These are phyloP conservation scores for Ischnura elegans DNA, from an alignment of 2,888 invertebrate genomes.

Conservation along the genomic window DNA sequence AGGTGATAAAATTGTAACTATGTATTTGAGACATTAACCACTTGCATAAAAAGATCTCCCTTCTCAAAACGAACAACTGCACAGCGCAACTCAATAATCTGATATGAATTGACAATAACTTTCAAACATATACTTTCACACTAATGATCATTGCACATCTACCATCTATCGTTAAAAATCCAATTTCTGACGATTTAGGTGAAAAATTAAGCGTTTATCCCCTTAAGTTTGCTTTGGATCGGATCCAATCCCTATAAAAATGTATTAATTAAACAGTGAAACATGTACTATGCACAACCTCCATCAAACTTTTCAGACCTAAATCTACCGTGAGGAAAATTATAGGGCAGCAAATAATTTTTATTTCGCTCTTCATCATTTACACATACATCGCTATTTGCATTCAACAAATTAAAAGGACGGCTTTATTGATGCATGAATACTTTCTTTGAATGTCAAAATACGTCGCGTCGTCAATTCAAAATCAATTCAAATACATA, in stretches of 20 bases:
- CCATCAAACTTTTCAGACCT: neutral
- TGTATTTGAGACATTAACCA: neutral
- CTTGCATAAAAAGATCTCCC: neutral
- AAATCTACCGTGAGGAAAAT: neutral
- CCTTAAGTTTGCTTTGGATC: neutral
- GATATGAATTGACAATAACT: too few relatives aligned
- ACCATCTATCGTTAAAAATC: neutral
- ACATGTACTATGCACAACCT: neutral
- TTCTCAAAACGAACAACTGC: too few relatives aligned
- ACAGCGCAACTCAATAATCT: too few relatives aligned
- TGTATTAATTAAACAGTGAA: neutral
- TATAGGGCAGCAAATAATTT: neutral
- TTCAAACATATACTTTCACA: neutral
- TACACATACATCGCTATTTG: neutral
- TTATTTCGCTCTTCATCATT: neutral
- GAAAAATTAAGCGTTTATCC: constrained; percentile 31
- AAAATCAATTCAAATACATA: neutral
- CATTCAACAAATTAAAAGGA: neutral
- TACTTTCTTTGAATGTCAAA: neutral
- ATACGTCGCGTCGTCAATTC: neutral
- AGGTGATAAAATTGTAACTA: neutral
- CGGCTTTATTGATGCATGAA: neutral
- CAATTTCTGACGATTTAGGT: neutral
- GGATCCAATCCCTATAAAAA: neutral
- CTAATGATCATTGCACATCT: neutral